Percentiles rank a stretch among this genome's conserved stretches.
Conservation (phyloP, 2,797 vertebrate genomes). For the Tadarida brasiliensis region DNA sequence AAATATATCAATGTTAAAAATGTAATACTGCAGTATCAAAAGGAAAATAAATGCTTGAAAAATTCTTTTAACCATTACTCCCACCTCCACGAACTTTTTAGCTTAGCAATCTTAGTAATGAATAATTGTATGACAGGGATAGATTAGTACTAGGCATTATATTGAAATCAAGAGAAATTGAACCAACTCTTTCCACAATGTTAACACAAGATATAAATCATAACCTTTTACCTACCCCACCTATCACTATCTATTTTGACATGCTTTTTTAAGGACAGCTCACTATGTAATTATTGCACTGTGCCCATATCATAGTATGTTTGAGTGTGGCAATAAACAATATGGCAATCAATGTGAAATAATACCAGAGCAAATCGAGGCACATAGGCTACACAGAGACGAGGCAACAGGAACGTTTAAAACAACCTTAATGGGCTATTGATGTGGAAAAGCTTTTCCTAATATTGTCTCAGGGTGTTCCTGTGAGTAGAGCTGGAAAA, state of each 20-base stretch:
- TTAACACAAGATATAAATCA: conserved; percentile 79
- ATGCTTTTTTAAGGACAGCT: conserved; percentile 81
- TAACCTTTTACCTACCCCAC: conserved; percentile 73
- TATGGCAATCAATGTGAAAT: conserved; percentile 75
- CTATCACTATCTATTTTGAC: conserved; percentile 77
- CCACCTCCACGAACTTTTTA: conserved; percentile 72
- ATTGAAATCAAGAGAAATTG: conserved; percentile 80
- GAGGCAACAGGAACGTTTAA: conserved; percentile 60
- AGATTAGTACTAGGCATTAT: conserved; percentile 59
- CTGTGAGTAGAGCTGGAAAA: conserved; percentile 38
- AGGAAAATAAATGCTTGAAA: conserved; percentile 69
- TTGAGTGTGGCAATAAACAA: conserved; percentile 77
- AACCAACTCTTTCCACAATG: conserved; percentile 59
- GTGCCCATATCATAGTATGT: conserved; percentile 73
- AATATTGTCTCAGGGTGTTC: conserved; percentile 53
- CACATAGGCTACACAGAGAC: conserved; percentile 54
- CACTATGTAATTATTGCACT: conserved; percentile 83
- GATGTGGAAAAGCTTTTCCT: conserved; percentile 47
- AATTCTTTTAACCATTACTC: conserved; percentile 66
- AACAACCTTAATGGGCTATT: conserved; percentile 67
- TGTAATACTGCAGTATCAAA: conserved; percentile 30
- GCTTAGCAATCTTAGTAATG: conserved; percentile 70
- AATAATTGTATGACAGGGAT: conserved; percentile 69
- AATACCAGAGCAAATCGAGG: conserved; percentile 75
- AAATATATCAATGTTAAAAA: not conserved